These are phyloP conservation scores for Nasonia oneida DNA, from an alignment of 2,888 invertebrate species.

Conservation along the genomic window DNA sequence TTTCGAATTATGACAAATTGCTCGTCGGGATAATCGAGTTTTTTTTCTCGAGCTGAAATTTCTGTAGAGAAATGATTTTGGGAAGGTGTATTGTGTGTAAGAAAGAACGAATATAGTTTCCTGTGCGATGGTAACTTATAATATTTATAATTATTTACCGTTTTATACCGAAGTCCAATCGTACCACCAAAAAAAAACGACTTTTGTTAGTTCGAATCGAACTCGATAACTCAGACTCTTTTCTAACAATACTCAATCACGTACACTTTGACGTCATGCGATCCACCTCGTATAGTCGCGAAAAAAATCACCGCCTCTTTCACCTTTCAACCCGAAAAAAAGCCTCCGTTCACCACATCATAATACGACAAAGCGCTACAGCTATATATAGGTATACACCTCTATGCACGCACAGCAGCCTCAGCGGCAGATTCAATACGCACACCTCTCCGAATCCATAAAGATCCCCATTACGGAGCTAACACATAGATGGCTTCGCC, in stretches of 20 bases:
- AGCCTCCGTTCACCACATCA: not conserved
- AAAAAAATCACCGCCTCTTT: not conserved
- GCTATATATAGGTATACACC: not conserved
- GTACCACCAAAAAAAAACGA: not conserved
- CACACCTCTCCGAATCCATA: constrained; percentile 13
- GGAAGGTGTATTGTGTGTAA: not conserved
- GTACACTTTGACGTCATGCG: too few species aligned
- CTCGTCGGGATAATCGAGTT: not conserved
- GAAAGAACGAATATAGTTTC: not conserved
- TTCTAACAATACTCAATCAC: not conserved
- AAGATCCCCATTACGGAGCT: not conserved
- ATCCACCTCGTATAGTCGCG: not conserved
- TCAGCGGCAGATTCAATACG: constrained; percentile 23
- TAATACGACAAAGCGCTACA: not conserved
- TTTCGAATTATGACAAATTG: constrained; percentile 7
- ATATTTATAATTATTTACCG: not conserved
- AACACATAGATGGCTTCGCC: not conserved
- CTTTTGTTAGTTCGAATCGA: not conserved
- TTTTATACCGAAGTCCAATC: too few species aligned
- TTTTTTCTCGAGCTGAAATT: not conserved
- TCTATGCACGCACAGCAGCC: not conserved
- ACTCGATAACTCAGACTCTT: not conserved
- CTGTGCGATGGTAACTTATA: not conserved
- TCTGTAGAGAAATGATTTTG: not conserved
- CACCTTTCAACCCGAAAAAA: not conserved